These are phyloP conservation scores for Poecilus cupreus DNA, from an alignment of 2,888 invertebrate species.

Conservation along the genomic window DNA sequence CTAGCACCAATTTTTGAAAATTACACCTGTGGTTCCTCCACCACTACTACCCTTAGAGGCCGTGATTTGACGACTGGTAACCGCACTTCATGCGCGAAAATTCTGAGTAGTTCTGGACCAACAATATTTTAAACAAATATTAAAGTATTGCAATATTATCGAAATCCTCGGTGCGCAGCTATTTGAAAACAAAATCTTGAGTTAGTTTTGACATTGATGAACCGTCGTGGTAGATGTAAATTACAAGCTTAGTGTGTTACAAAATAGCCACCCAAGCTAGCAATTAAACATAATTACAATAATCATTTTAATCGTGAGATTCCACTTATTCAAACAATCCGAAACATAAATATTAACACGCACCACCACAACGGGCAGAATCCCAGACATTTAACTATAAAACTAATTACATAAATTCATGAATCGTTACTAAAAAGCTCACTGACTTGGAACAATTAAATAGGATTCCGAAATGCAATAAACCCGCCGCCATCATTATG, in stretches of 20 bases:
- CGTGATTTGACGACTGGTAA: too few relatives aligned
- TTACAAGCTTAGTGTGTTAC: constrained; percentile 42
- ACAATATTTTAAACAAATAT: too few relatives aligned
- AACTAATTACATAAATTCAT: constrained; percentile 56
- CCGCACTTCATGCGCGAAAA: too few relatives aligned
- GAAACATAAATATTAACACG: constrained; percentile 41
- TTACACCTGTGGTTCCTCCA: too few relatives aligned
- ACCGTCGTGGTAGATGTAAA: constrained; percentile 30
- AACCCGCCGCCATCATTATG: constrained; percentile 44
- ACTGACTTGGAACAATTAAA: constrained; percentile 55
- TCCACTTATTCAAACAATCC: constrained; percentile 54
- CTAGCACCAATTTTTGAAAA: too few relatives aligned
- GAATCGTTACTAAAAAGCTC: constrained; percentile 49
- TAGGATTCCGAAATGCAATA: constrained; percentile 48
- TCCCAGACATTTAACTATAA: constrained; percentile 34
- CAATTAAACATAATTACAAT: constrained; percentile 48
- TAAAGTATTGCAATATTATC: too few relatives aligned
- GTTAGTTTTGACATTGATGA: constrained; percentile 20
- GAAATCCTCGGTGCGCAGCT: too few relatives aligned
- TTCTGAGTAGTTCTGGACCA: too few relatives aligned
- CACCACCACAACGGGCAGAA: not conserved
- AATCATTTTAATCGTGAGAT: constrained; percentile 56
- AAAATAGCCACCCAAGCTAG: constrained; percentile 36
- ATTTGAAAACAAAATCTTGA: not conserved
- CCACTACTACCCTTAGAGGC: too few relatives aligned